Base-by-base conservation (phyloP, 2,888 invertebrate species). In the Blomia tropicalis region DNA sequence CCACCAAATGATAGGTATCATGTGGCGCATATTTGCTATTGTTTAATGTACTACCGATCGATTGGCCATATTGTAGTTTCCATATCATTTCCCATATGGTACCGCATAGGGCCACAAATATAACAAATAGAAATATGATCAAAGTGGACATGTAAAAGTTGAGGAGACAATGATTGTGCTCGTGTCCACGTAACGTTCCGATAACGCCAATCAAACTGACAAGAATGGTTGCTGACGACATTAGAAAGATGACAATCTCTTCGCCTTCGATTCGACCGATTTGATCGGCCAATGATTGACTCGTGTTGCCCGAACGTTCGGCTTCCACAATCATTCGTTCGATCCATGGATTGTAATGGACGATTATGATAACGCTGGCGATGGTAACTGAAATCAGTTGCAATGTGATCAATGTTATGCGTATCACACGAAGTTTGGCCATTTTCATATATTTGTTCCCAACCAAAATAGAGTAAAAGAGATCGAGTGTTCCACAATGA, bases 311-410 rank as follows among this genome's bases (percentile, higher is more conserved):
- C 2, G 56, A 32, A 31, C 36, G 31, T 56, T 56, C 56, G 2
- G 56, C 56, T 36, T 56, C 41, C 3, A 56, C 56, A 11, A 62
- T 62, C n/a, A 62, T 23, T 17, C 54, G 54, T 17, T 23, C 43
- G 23, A 62, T 62, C 62, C 62, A 62, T 4, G 62, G 62, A 44
- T 62, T 62, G 36, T 62, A 62, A 25, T 62, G 47, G 17, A 62
- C 36, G 5, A 62, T 58, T n/a, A 62, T 54, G 32, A 62, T 62
- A 23, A 62, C 56, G 29, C 43, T 43, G 25, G 62, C 62, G 23
- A 62, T 43, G 4, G 19, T 56, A 25, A 62, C 32, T 14, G 62
- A 62, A 22, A 36, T 36, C 56, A 62, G 31, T 29, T 62, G 62
- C 11, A 62, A 44, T 11, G 47, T 41, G 17, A 62, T 31, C 22